Conservation (phyloP, 2,797 vertebrate species). For the Hydrophis major region DNA sequence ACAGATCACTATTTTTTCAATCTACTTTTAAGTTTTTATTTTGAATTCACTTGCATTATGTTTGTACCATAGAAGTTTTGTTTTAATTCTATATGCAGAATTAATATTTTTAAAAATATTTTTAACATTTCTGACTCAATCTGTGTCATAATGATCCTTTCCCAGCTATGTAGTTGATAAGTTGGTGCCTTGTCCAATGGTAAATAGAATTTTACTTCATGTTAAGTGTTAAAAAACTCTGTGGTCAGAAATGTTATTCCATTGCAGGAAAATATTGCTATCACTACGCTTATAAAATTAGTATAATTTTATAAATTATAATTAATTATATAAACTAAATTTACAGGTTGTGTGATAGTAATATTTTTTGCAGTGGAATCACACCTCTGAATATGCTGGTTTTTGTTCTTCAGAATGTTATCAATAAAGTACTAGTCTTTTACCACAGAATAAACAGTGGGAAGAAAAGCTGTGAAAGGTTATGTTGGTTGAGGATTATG, state of each 20-base stretch:
- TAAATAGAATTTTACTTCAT: not conserved
- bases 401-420: not conserved
- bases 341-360: conserved; percentile 1
- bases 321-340: not conserved
- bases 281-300: not conserved
- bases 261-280: not conserved
- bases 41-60: not conserved
- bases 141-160: not conserved
- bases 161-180: not conserved
- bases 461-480: not conserved
- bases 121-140: conserved; percentile 9
- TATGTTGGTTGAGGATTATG: not conserved
- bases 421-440: not conserved
- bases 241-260: not conserved
- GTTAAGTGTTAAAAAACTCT: not conserved
- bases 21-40: not conserved
- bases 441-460: not conserved
- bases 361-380: not conserved
- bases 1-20: not conserved
- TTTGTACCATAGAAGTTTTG: conserved; percentile 3
- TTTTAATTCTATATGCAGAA: conserved; percentile 3
- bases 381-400: not conserved
- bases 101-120: conserved; percentile 1
- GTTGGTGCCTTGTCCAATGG: not conserved
- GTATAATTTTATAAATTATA: not conserved